Base-by-base conservation (phyloP, 2,888 invertebrate species). In the Lasioglossum malachurum region DNA sequence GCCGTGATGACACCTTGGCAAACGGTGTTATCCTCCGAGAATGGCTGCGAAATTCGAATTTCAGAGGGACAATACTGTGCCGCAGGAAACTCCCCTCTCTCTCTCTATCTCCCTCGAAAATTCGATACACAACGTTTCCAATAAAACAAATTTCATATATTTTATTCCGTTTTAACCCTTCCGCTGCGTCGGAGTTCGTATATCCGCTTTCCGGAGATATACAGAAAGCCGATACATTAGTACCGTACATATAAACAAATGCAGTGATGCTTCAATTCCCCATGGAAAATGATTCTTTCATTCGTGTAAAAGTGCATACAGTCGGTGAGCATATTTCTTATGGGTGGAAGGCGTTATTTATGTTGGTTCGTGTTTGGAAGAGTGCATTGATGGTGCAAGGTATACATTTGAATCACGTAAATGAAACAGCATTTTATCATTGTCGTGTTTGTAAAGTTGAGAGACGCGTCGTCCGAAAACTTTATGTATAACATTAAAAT, bases 21-120 rank as follows among this genome's bases (percentile, higher is more conserved):
- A 67, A 67, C 67, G 35, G 35, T 35, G 67, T 35, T 67, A 67
- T 67, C 67, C 67, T 35, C 35, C 19, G 60, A 64, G 31, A 64
- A 64, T 64, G 60, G 27, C 60, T 31, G 31, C 60, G 5, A 64
- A 31, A 64, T 31, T 64, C 60, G 60, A 27, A 27, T 64, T 64
- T 27, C 14, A 14, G 31, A 64, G 60, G 16, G 31, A n/a, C 60
- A 64, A 64, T 16, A 27, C 60, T 8, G 27, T 5, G 27, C 27
- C 60, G 60, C 27, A 7, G 60, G 0, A 27, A 64, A 31, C 7
- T 5, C 16, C 4, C 14, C 60, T 49, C 19, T 16, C 14, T 46
- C 14, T 4, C 16, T 46, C 16, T 46, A 0, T 16, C 46, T 46
- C 46, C 16, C 46, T 46, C n/a, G 4, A 3, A 60, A 12, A 60